phyloP scores from a whole-genome alignment of 2,888 invertebrate species.

The Cinara cedri region DNA sequence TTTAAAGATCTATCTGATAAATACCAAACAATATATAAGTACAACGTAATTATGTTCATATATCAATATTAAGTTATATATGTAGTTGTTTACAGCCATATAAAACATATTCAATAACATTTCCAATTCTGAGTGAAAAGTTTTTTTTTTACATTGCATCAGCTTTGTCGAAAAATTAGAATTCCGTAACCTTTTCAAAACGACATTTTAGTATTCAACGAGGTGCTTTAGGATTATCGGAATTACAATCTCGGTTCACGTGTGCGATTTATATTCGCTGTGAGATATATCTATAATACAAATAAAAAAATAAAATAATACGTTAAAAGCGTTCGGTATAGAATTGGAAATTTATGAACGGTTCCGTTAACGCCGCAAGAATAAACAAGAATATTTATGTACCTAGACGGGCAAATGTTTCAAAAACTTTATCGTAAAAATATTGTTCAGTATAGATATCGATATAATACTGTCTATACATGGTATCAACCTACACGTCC shows the following conservation, averaged over 20 bases:
- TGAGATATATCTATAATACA: neutral
- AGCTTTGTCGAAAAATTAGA: neutral
- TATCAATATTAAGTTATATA: too few relatives aligned
- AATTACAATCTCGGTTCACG: slow-evolving; percentile 27
- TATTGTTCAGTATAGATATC: too few relatives aligned
- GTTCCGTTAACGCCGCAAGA: neutral
- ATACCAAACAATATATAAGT: too few relatives aligned
- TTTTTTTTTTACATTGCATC: neutral
- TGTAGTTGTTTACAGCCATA: too few relatives aligned
- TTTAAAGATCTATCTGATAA: too few relatives aligned
- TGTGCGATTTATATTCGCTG: slow-evolving; percentile 10
- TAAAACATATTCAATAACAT: too few relatives aligned
- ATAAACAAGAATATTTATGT: neutral
- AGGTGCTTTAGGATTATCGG: neutral
- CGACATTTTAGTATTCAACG: neutral
- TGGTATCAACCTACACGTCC: too few relatives aligned
- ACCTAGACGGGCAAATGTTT: too few relatives aligned
- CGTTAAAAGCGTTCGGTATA: neutral
- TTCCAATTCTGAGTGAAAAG: too few relatives aligned
- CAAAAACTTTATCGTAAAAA: too few relatives aligned
- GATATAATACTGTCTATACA: too few relatives aligned
- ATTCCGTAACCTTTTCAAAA: neutral
- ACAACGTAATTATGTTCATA: too few relatives aligned
- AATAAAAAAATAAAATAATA: neutral
- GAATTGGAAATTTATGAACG: neutral